These are phyloP conservation scores for Gymnocypris eckloni DNA, from an alignment of 2,797 vertebrate genomes.

Conservation along the genomic window DNA sequence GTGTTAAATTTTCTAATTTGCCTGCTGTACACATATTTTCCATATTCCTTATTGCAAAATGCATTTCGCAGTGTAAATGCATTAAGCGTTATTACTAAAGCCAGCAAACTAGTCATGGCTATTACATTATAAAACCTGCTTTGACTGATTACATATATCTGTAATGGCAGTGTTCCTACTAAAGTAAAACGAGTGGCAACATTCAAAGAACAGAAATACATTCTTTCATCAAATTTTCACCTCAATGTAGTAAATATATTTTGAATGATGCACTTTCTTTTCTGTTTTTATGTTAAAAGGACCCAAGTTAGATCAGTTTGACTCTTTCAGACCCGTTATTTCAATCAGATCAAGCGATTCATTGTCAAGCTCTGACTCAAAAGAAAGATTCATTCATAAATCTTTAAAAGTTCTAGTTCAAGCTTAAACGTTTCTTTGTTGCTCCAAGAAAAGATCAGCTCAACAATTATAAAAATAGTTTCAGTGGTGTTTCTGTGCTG, in stretches of 20 bases:
- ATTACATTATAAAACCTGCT: slow-evolving; percentile 3
- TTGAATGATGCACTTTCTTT: background rate
- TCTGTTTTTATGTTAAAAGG: background rate
- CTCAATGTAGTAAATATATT: background rate
- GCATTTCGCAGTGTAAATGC: background rate
- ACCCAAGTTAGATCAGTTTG: background rate
- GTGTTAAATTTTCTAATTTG: slow-evolving; percentile 42
- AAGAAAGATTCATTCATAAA: background rate
- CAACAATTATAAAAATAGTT: background rate
- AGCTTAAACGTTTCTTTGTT: background rate
- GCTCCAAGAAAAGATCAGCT: background rate
- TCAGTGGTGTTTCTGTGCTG: background rate
- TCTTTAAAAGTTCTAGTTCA: background rate
- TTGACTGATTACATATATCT: slow-evolving; percentile 9
- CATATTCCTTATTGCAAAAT: slow-evolving; percentile 15
- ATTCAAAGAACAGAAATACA: background rate
- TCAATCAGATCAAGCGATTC: background rate
- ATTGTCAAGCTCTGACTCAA: background rate
- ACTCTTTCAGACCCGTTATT: background rate
- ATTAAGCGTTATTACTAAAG: slow-evolving; percentile 28
- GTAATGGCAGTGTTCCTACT: background rate
- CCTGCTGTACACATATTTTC: background rate
- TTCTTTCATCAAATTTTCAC: background rate
- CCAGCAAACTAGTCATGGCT: background rate
- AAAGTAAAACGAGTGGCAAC: background rate